These are phyloP conservation scores for Platyscapa corneri DNA, from an alignment of 1,140 invertebrate genomes.

Conservation along the genomic window DNA sequence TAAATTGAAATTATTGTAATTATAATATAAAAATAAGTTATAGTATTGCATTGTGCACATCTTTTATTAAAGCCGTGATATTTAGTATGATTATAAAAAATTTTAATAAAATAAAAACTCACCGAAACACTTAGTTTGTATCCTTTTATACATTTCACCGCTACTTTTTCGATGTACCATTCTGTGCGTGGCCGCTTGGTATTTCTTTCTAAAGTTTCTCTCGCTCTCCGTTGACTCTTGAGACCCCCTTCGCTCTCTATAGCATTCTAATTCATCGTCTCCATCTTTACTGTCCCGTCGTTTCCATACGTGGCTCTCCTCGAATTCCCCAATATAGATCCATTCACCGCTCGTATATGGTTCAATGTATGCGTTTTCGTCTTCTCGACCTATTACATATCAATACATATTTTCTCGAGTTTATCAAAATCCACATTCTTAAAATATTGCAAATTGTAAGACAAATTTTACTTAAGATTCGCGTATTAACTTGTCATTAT, in stretches of 20 bases:
- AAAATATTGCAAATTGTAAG: background rate
- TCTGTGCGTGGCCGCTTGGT: conserved; percentile 89
- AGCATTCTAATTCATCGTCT: conserved; percentile 68
- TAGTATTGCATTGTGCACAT: background rate
- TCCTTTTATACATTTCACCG: conserved; percentile 90
- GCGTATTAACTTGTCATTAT: no score
- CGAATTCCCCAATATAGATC: conserved; percentile 84
- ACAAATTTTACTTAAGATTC: no score
- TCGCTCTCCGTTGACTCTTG: conserved; percentile 89
- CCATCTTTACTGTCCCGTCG: conserved; percentile 74
- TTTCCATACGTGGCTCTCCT: conserved; percentile 82
- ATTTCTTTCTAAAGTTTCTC: conserved; percentile 88
- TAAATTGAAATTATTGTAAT: background rate
- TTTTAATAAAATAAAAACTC: conserved; percentile 73
- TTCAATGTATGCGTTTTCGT: conserved; percentile 82
- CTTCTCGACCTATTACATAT: conserved; percentile 74
- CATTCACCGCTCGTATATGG: conserved; percentile 83
- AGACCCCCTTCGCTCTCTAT: conserved; percentile 75
- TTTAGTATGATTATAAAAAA: no score
- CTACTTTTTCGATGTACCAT: conserved; percentile 94
- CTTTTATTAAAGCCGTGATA: no score
- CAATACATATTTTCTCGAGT: background rate
- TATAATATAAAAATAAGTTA: background rate
- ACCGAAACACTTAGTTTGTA: conserved; percentile 90
- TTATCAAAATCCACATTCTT: background rate